Evolutionary conservation across 2,113 vertebrate genomes (phyloP), one percentile per base, ranked within the genome.

Genomic region (Takifugu flavidus): DNA sequence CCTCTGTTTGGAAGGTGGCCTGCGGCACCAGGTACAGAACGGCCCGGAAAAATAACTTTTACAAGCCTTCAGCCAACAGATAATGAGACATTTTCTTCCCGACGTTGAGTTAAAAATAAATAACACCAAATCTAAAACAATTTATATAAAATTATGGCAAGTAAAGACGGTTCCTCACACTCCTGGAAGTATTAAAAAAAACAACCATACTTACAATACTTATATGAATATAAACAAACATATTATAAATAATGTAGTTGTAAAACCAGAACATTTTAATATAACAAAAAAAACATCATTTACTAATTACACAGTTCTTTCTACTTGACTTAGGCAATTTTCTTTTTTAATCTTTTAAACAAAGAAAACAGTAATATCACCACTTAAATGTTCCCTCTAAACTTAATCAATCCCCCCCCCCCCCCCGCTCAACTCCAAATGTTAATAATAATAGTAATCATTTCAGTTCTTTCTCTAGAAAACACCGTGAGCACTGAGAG

Each of bases 1-100:
- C 82, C 77, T 79, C 69, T 68, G 45, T 77, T 62, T 83, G 63
- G 28, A 57, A 52, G 42, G 46, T 6, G 20, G 31, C 49, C 51
- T 59, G 13, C 3, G 45, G 57, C 25, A 58, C 25, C 53, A 64
- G 51, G 71, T 25, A 26, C 49, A 39, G 34, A 39, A 75, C 56
- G 29, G 26, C 47, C 31, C 25, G 25, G 28, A 44, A 54, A n/a
- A 49, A 49, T 10, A 49, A 45, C 44, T 14, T 15, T 45, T 49
- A n/a, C 15, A 49, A n/a, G 46, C 46, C 14, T 49, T 15, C 46
- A 6, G 15, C 14, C 15, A 49, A n/a, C 14, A 15, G 2, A 49
- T 4, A 46, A 13, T 49, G 15, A 44, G 43, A 44, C 43, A 44
- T 44, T 44, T 13, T 5, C 13, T 3, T 44, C 43, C 13, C 11